Evolutionary conservation across 2,888 invertebrate genomes (phyloP), one percentile per base, ranked within the genome.

Genomic region (Phlogophora meticulosa): DNA sequence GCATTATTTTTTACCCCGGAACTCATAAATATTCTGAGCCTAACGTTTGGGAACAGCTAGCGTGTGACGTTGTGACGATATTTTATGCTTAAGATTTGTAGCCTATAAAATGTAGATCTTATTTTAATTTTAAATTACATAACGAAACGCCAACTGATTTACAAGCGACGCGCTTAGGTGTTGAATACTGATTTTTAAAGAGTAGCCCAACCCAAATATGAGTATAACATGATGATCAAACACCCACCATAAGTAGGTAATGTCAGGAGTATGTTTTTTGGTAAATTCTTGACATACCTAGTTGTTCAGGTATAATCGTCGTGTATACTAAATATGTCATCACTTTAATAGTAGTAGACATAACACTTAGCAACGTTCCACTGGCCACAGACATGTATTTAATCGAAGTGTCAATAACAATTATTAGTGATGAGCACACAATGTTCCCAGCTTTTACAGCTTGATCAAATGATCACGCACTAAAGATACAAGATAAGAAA

Each of bases 341-440:
- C 32, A 51, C 17, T 51, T 24, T 55, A 61, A 62, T 72, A 70
- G 40, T 40, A 53, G 36, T 62, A 49, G 52, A 74, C 53, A 70
- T 43, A 74, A 59, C 68, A 82, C 69, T 79, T 80, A 72, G 73
- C 73, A 68, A 72, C 71, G 80, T 67, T 76, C 73, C 76, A 71
- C 42, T 45, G 65, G 52, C 15, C 43, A 51, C 40, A 59, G 34
- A 62, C 52, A 74, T 62, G 71, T 74, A 60, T 73, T 56, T 82
- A 87, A 88, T 88, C 61, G 81, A 82, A 79, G 76, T 88, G 87
- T 89, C 89, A 87, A 84, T 75, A 83, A 60, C 75, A 82, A 87
- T 91, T 87, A 87, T 61, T 61, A 49, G 53, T 73, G 80, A 84
- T 62, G 53, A 60, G 60, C 71, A 70, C 51, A 87, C 82, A 82